Evolutionary conservation across 2,113 vertebrate species (phyloP).

Genomic region (Pollimyrus isidori): DNA sequence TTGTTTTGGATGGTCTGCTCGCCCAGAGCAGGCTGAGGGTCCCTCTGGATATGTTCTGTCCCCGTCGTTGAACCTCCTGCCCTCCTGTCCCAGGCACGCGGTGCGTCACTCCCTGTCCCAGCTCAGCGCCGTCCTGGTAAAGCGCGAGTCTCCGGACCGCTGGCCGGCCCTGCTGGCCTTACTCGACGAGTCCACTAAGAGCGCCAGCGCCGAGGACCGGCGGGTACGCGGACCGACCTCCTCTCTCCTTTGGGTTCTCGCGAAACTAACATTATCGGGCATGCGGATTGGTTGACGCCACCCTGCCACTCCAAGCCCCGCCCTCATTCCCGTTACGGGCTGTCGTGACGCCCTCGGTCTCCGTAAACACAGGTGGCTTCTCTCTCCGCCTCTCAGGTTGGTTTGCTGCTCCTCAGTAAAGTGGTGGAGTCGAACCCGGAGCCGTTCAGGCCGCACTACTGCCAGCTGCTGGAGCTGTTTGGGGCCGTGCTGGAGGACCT

Average conservation of each 20-base stretch:
- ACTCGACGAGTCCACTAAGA: slow-evolving; percentile 68
- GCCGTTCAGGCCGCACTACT: slow-evolving; percentile 64
- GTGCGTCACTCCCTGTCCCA: slow-evolving; percentile 78
- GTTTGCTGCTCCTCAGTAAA: slow-evolving; percentile 71
- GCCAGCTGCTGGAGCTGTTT: slow-evolving; percentile 69
- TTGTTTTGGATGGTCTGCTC: not conserved
- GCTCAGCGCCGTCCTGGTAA: slow-evolving; percentile 71
- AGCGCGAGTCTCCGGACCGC: slow-evolving; percentile 70
- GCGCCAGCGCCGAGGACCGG: slow-evolving; percentile 59
- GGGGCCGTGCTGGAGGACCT: slow-evolving; percentile 60
- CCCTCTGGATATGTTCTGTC: not conserved
- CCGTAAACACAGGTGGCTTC: not conserved
- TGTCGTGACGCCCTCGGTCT: not conserved
- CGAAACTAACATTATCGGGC: not conserved
- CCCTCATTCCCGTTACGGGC: not conserved
- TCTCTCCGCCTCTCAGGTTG: slow-evolving; percentile 53
- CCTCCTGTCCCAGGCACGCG: slow-evolving; percentile 56
- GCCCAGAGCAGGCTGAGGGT: not conserved
- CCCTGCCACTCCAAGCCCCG: not conserved
- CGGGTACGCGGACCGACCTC: slow-evolving; percentile 54
- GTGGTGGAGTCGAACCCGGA: slow-evolving; percentile 69
- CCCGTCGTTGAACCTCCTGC: not conserved
- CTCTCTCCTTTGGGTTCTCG: not conserved
- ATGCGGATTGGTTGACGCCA: not conserved
- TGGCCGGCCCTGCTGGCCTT: slow-evolving; percentile 77